These are phyloP conservation scores for Cotesia chilonis DNA, from an alignment of 1,140 invertebrate genomes.

Conservation along the genomic window DNA sequence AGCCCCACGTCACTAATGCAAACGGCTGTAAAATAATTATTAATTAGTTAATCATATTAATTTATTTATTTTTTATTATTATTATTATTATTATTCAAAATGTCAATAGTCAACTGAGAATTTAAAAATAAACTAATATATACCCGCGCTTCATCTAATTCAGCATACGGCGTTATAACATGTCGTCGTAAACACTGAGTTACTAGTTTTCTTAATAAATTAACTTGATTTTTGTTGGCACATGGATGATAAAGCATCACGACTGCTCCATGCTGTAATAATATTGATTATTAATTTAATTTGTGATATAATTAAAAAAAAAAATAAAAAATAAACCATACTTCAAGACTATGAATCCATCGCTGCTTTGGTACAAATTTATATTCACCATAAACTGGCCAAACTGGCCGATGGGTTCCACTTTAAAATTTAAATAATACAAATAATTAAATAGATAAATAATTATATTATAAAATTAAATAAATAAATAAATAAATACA, in stretches of 20 bases:
- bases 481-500: constrained; percentile 41
- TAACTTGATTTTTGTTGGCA: constrained; percentile 74
- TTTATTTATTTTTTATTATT: background rate
- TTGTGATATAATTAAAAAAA: background rate
- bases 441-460: constrained; percentile 25
- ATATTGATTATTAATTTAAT: constrained; percentile 21
- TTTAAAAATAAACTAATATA: constrained; percentile 43
- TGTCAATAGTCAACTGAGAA: no score
- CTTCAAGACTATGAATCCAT: constrained; percentile 86
- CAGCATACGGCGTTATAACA: constrained; percentile 80
- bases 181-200: constrained; percentile 79
- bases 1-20: constrained; percentile 81
- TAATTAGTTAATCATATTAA: constrained; percentile 40
- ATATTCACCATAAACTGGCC: constrained; percentile 86
- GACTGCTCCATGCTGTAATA: constrained; percentile 78
- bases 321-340: constrained; percentile 47
- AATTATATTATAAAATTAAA: background rate
- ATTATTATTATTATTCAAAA: no score
- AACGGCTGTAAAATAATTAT: constrained; percentile 70
- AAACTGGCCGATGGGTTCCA: constrained; percentile 82
- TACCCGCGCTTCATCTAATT: constrained; percentile 72
- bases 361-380: constrained; percentile 81
- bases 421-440: constrained; percentile 64
- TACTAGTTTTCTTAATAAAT: constrained; percentile 72
- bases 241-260: constrained; percentile 91